Evolutionary conservation across 2,888 invertebrate species (phyloP).

Genomic region (Gortyna flavago): DNA sequence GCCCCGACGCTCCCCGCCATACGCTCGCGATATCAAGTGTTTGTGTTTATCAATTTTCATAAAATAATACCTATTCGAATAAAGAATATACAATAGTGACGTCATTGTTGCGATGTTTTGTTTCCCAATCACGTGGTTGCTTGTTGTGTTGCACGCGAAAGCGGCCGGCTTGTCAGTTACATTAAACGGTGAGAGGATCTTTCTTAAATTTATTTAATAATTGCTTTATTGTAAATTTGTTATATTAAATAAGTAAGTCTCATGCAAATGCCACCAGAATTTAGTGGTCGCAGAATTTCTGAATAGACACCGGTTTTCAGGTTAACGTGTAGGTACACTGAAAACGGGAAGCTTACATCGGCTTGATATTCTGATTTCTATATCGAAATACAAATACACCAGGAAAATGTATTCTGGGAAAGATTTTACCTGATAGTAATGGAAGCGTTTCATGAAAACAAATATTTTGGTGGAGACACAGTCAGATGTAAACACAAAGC

Average conservation of each 20-base stretch:
- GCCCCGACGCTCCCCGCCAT: constrained; percentile 55
- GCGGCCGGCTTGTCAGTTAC: constrained; percentile 64
- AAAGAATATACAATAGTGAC: constrained; percentile 54
- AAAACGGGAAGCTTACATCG: constrained; percentile 26
- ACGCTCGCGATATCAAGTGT: constrained; percentile 74
- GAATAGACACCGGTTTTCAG: not conserved
- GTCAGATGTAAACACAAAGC: constrained; percentile 34
- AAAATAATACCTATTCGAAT: constrained; percentile 51
- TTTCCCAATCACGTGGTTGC: constrained; percentile 56
- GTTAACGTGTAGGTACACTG: not conserved
- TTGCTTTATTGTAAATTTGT: constrained; percentile 4
- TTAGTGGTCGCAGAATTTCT: not conserved
- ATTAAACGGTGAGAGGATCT: constrained; percentile 72
- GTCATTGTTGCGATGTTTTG: constrained; percentile 73
- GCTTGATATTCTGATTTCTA: constrained; percentile 29
- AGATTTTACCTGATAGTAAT: constrained; percentile 14
- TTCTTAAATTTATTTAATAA: constrained; percentile 37
- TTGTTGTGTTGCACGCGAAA: constrained; percentile 62
- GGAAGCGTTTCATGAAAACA: constrained; percentile 26
- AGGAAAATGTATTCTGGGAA: constrained; percentile 28
- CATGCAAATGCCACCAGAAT: not conserved
- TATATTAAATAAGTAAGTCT: not conserved
- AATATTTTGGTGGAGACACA: constrained; percentile 34
- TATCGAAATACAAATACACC: constrained; percentile 15
- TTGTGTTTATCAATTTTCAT: constrained; percentile 70